These are phyloP conservation scores for Adelognathus sp. DNA, from an alignment of 2,888 invertebrate species.

Conservation along the genomic window DNA sequence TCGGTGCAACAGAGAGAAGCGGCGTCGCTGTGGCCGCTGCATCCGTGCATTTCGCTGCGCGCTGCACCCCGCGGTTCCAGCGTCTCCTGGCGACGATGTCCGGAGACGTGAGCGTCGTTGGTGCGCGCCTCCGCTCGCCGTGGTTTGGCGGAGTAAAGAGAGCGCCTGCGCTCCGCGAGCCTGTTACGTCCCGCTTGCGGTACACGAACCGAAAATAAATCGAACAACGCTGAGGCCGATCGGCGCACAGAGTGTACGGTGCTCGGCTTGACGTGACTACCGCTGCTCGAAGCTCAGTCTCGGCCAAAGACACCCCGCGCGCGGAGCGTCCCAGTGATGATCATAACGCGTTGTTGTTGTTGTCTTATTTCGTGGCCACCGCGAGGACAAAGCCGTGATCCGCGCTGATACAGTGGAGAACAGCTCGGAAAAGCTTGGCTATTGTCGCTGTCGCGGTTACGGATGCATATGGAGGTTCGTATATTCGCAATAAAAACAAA, in stretches of 20 bases:
- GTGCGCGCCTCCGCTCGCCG: constrained; percentile 27
- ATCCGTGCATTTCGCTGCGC: no score
- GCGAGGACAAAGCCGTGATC: constrained; percentile 76
- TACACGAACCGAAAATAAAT: constrained; percentile 80
- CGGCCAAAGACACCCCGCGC: no score
- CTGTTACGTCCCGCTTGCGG: constrained; percentile 73
- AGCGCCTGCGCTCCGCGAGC: constrained; percentile 70
- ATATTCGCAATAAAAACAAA: background rate
- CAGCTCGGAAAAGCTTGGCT: constrained; percentile 66
- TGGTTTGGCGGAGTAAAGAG: constrained; percentile 39
- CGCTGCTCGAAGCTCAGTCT: no score
- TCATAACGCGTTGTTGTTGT: constrained; percentile 76
- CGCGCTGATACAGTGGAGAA: constrained; percentile 66
- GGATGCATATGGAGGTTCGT: constrained; percentile 80
- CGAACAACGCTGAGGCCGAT: constrained; percentile 76
- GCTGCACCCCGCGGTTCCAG: constrained; percentile 38
- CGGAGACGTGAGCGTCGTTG: constrained; percentile 68
- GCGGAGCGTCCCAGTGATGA: constrained; percentile 74
- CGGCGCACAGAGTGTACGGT: constrained; percentile 68
- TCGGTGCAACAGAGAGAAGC: background rate
- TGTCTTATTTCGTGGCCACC: constrained; percentile 75
- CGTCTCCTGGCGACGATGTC: constrained; percentile 71
- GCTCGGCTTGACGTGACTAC: constrained; percentile 74
- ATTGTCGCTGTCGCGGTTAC: constrained; percentile 75
- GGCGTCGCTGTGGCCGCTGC: background rate